Evolutionary conservation across 2,113 vertebrate species (phyloP).

Genomic region (Coryphaenoides rupestris): DNA sequence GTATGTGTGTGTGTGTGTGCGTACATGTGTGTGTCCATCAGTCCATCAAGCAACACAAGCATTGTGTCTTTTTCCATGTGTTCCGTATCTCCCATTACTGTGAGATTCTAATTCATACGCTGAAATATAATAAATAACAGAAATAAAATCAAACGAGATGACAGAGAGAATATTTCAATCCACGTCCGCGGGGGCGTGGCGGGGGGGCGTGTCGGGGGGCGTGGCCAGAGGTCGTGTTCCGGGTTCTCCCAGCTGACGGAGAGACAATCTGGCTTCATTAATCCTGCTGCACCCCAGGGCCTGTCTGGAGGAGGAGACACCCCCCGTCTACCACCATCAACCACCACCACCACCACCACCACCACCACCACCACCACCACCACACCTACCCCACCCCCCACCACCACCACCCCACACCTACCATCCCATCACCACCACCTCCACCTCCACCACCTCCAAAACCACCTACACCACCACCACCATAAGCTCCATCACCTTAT

Average conservation of each 20-base stretch:
- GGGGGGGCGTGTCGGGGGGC: neutral
- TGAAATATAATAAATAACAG: neutral
- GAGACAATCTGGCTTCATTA: constrained; percentile 63
- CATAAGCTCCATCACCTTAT: neutral
- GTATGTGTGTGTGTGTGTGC: neutral
- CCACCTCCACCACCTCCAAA: no score
- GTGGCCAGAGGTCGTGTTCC: constrained; percentile 1
- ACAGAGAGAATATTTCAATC: neutral
- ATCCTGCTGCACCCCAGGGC: constrained; percentile 63
- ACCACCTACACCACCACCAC: no score
- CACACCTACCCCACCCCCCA: neutral
- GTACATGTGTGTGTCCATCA: neutral
- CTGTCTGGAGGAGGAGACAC: constrained; percentile 31
- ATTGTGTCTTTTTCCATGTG: neutral
- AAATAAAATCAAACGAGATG: neutral
- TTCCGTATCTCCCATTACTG: neutral
- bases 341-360: no score
- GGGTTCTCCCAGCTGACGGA: neutral
- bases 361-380: constrained; percentile 24
- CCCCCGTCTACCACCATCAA: no score
- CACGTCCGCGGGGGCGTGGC: neutral
- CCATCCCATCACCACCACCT: no score
- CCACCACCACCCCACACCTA: no score
- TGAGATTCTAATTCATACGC: neutral
- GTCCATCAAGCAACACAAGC: neutral